phyloP scores from a whole-genome alignment of 35 echinoderm and acorn worm genomes.

The Anneissia japonica region DNA sequence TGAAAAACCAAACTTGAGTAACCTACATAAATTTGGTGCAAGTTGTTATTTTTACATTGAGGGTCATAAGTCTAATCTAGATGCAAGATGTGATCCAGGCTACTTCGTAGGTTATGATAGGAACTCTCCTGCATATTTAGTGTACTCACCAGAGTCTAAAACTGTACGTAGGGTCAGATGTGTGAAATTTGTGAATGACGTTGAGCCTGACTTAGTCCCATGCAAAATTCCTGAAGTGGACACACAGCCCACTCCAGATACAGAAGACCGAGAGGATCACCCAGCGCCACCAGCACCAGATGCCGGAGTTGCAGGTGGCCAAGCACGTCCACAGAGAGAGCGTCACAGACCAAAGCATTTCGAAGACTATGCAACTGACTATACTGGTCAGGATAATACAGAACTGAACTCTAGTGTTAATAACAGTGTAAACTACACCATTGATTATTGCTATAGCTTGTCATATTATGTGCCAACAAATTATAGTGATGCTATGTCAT shows the following conservation, averaged over 20 bases:
- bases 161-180: neutral
- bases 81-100: neutral
- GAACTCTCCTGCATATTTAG: too few species aligned
- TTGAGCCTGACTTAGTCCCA: neutral
- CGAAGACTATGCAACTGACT: neutral
- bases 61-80: neutral
- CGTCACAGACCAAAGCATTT: neutral
- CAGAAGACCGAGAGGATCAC: too few species aligned
- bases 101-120: neutral
- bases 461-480: too few species aligned
- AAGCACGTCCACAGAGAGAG: too few species aligned
- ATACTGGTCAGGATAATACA: too few species aligned
- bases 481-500: neutral
- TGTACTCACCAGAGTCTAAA: neutral
- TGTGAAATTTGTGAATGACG: neutral
- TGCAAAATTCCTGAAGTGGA: too few species aligned
- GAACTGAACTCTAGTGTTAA: neutral
- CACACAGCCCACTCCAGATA: too few species aligned
- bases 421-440: too few species aligned
- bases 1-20: neutral
- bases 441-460: neutral
- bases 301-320: too few species aligned
- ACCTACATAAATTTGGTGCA: neutral
- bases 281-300: too few species aligned
- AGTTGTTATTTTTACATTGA: neutral